Evolutionary conservation across 2,113 vertebrate genomes (phyloP), one percentile per base, ranked within the genome.

Genomic region (Anarhynchus alexandrinus): DNA sequence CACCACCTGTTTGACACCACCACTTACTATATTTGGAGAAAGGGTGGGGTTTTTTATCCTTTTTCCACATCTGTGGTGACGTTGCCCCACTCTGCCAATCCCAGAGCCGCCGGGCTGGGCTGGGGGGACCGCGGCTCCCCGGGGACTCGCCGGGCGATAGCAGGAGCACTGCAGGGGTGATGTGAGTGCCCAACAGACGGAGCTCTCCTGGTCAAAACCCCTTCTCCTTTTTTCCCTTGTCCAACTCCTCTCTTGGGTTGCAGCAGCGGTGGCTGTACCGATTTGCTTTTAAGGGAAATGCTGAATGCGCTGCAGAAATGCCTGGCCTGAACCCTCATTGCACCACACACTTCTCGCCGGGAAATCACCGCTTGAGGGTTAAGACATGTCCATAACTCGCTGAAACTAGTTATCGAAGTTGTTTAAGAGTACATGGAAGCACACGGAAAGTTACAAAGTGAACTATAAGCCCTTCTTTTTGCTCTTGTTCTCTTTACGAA

Each of bases 321-420:
- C 38, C 38, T 29, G 3, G 19, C 52, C 29, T 9, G 45, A n/a
- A 22, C 32, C 29, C 15, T 47, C 11, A 5, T 45, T 27, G 69
- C n/a, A 52, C 30, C 25, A 21, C 51, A 19, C 3, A 0, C 40
- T 82, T 66, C 12, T 29, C 40, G 64, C 47, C 22, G 54, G 21
- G 61, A 27, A 58, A n/a, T 51, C 47, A 5, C 10, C 47, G 47
- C 38, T 62, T 18, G 16, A 42, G 43, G 66, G 11, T 25, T 26
- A 17, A 36, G 61, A 25, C 7, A 11, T 10, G 12, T 5, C 19
- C 6, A 0, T n/a, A 71, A 59, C 26, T 29, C 1, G 0, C 65
- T 62, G 66, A 62, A 61, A 61, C 13, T 12, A 7, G 11, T n/a
- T 67, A 15, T 30, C 32, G 32, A 32, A 52, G 16, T 42, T 42